phyloP scores from a whole-genome alignment of 1,140 invertebrate species.

The Homalodisca vitripennis region DNA sequence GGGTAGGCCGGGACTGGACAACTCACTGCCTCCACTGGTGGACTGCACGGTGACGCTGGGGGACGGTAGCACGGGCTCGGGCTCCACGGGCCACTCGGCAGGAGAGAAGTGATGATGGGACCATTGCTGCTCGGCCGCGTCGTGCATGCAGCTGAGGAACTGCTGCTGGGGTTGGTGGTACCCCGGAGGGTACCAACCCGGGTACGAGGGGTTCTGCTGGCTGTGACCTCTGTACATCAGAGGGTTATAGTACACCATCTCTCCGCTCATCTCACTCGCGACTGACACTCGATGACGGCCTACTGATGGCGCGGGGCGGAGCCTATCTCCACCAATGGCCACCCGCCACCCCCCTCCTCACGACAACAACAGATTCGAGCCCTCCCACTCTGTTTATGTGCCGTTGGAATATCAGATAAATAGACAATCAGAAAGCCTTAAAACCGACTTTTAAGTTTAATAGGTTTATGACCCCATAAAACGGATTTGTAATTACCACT shows the following conservation, averaged over 20 bases:
- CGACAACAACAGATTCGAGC: no score
- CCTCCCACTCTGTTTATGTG: slow-evolving; percentile 11
- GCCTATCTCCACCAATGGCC: not conserved
- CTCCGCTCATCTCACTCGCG: slow-evolving; percentile 7
- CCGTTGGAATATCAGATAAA: slow-evolving; percentile 14
- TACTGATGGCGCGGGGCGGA: not conserved
- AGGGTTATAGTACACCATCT: slow-evolving; percentile 19
- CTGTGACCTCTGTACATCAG: slow-evolving; percentile 24
- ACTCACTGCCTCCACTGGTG: slow-evolving; percentile 13
- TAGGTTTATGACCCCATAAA: slow-evolving; percentile 16
- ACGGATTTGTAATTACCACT: slow-evolving; percentile 20
- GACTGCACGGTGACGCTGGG: slow-evolving; percentile 27
- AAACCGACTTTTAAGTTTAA: slow-evolving; percentile 23
- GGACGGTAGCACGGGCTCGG: slow-evolving; percentile 28
- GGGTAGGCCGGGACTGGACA: slow-evolving; percentile 13
- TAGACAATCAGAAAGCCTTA: slow-evolving; percentile 23
- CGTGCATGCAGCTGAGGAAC: slow-evolving; percentile 39
- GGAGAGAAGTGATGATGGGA: slow-evolving; percentile 26
- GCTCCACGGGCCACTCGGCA: slow-evolving; percentile 20
- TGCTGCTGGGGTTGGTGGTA: slow-evolving; percentile 34
- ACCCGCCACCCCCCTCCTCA: not conserved
- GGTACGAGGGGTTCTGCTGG: not conserved
- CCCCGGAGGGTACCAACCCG: slow-evolving; percentile 18
- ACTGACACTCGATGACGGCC: not conserved
- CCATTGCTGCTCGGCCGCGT: slow-evolving; percentile 29